Percentiles rank a stretch among this genome's conserved stretches.
These are phyloP conservation scores for Panthera uncia DNA, from an alignment of 2,113 vertebrate species.

Conservation along the genomic window DNA sequence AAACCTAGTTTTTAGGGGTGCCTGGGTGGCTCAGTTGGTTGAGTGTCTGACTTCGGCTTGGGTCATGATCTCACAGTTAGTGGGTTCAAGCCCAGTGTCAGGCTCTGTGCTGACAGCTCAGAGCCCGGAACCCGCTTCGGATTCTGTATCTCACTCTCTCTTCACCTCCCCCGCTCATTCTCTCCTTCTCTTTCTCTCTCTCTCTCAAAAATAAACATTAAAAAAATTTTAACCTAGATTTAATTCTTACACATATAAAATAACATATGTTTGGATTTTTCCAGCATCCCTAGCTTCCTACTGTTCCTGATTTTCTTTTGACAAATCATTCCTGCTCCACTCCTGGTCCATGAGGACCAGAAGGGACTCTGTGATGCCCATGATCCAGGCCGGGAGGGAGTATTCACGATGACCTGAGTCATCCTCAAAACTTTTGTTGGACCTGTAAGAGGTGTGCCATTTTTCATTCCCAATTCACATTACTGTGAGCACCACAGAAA, in stretches of 20 bases:
- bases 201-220: no score
- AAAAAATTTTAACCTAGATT: neutral
- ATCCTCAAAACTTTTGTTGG: neutral
- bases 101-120: no score
- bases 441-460: neutral
- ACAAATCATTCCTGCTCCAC: neutral
- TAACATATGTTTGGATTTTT: neutral
- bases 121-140: no score
- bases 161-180: no score
- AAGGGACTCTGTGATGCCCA: neutral
- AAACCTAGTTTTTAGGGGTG: neutral
- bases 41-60: no score
- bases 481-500: neutral
- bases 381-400: neutral
- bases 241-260: neutral
- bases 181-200: no score
- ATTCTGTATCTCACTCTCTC: no score
- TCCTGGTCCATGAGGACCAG: neutral
- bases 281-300: neutral
- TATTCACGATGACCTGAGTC: neutral
- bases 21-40: no score
- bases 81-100: no score
- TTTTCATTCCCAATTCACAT: neutral
- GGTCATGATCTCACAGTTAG: no score
- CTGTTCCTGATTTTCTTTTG: neutral